phyloP scores from a whole-genome alignment of 1,140 invertebrate genomes.

The silkworm (Bombyx mori) region DNA sequence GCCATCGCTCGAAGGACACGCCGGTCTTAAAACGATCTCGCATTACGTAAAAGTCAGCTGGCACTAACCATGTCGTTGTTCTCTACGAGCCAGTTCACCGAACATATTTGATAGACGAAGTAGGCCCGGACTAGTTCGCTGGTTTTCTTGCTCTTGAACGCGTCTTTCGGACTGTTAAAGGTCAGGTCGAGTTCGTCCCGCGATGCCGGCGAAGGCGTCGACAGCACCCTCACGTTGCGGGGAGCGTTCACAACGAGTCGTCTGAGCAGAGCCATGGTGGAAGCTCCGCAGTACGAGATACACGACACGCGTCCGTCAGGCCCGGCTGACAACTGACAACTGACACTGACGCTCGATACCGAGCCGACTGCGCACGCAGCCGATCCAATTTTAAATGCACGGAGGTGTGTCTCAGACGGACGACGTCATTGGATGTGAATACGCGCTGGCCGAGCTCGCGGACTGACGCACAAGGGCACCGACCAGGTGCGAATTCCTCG shows the following conservation, averaged over 20 bases:
- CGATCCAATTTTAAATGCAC: slow-evolving; percentile 59
- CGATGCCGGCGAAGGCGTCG: slow-evolving; percentile 32
- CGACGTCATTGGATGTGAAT: slow-evolving; percentile 34
- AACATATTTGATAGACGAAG: slow-evolving; percentile 94
- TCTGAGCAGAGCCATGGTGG: slow-evolving; percentile 57
- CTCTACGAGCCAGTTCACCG: slow-evolving; percentile 90
- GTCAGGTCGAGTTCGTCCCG: slow-evolving; percentile 89
- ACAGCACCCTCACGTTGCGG: slow-evolving; percentile 41
- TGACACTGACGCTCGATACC: slow-evolving; percentile 58
- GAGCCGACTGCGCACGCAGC: slow-evolving; percentile 50
- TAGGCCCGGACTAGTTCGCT: slow-evolving; percentile 93
- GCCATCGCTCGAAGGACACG: slow-evolving; percentile 24
- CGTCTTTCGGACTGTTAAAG: slow-evolving; percentile 85
- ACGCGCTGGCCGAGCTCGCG: slow-evolving; percentile 20
- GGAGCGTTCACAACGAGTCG: slow-evolving; percentile 50
- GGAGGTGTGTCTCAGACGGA: slow-evolving; percentile 53
- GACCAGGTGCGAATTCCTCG: slow-evolving; percentile 1
- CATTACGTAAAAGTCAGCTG: slow-evolving; percentile 27
- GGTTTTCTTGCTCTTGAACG: slow-evolving; percentile 96
- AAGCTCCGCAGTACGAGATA: slow-evolving; percentile 29
- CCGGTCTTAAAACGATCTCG: slow-evolving; percentile 36
- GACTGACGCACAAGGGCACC: background rate
- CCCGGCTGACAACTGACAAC: slow-evolving; percentile 50
- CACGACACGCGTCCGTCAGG: slow-evolving; percentile 43
- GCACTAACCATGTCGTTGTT: slow-evolving; percentile 92